A percentile compares a stretch with the other conserved stretches of the same genome.
Evolutionary conservation across 2,888 invertebrate genomes (phyloP).

Genomic region (Allygus modestus): DNA sequence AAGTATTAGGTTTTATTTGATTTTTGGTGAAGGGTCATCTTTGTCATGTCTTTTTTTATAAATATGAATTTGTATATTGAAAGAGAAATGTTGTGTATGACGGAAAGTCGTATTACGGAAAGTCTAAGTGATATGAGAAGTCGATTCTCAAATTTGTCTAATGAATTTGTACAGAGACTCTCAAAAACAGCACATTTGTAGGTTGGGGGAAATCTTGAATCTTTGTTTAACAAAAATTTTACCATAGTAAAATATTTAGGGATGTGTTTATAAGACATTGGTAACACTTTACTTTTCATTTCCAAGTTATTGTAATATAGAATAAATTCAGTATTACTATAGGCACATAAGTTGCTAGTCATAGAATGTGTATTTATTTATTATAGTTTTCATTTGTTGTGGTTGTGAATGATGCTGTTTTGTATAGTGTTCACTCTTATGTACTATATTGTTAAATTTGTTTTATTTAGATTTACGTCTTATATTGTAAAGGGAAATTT

Average conservation of each 20-base stretch:
- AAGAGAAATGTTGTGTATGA: slow-evolving; percentile 22
- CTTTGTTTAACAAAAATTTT: slow-evolving; percentile 37
- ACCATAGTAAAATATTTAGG: background rate
- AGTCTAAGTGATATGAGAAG: slow-evolving; percentile 29
- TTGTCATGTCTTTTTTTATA: slow-evolving; percentile 3
- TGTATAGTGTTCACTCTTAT: slow-evolving; percentile 42
- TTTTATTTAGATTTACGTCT: slow-evolving; percentile 30
- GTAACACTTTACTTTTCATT: slow-evolving; percentile 26
- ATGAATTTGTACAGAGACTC: slow-evolving; percentile 54
- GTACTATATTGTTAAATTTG: slow-evolving; percentile 2
- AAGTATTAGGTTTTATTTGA: slow-evolving; percentile 30
- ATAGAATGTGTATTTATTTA: slow-evolving; percentile 58
- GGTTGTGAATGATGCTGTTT: slow-evolving; percentile 55
- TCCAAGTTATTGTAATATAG: slow-evolving; percentile 48
- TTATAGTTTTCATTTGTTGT: slow-evolving; percentile 57
- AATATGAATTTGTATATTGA: slow-evolving; percentile 41
- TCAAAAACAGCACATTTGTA: slow-evolving; percentile 14
- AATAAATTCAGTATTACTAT: slow-evolving; percentile 56
- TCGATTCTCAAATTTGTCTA: slow-evolving; percentile 39
- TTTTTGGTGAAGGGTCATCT: slow-evolving; percentile 37
- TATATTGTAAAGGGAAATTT: slow-evolving; percentile 3
- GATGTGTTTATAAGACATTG: slow-evolving; percentile 7
- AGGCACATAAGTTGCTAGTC: slow-evolving; percentile 60
- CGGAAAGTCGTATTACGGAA: too few species aligned
- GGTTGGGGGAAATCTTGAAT: slow-evolving; percentile 37